Conservation (phyloP, 2,888 invertebrate genomes). For the Drosophila macrospina region DNA sequence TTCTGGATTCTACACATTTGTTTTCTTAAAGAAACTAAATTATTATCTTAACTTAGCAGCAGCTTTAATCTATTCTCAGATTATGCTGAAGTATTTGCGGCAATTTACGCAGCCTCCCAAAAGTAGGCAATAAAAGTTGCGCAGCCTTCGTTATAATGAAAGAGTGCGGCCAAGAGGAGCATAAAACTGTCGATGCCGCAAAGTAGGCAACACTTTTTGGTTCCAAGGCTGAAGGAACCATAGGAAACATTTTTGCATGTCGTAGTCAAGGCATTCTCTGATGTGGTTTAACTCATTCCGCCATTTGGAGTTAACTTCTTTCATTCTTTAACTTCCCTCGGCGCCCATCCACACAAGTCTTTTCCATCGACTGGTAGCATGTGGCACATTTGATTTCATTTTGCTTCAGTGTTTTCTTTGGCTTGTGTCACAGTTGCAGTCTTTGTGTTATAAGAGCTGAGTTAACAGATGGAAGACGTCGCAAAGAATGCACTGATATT, state of each 20-base stretch:
- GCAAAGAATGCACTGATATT: conserved; percentile 1
- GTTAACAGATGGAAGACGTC: neutral
- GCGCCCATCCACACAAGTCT: neutral
- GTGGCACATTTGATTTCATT: conserved; percentile 54
- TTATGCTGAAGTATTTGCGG: conserved; percentile 24
- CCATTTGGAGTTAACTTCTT: conserved; percentile 8
- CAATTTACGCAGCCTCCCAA: conserved; percentile 47
- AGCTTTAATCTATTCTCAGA: conserved; percentile 11
- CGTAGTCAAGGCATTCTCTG: neutral
- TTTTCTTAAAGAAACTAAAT: neutral
- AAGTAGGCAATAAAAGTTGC: conserved; percentile 38
- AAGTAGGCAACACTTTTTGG: conserved; percentile 22
- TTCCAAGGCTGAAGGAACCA: neutral
- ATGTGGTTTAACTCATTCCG: conserved; percentile 26
- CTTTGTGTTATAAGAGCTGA: neutral
- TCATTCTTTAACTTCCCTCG: conserved; percentile 38
- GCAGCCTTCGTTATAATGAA: conserved; percentile 56
- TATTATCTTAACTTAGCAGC: neutral
- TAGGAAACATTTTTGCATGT: neutral
- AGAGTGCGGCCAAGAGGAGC: conserved; percentile 52
- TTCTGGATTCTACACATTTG: neutral
- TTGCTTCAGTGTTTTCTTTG: conserved; percentile 8
- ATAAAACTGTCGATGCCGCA: conserved; percentile 39
- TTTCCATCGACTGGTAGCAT: conserved; percentile 36
- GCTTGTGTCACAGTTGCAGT: neutral